phyloP scores from a whole-genome alignment of 30 jellyfish, hydroid and myxozoan species.

The Phacellophora camtschatica region DNA sequence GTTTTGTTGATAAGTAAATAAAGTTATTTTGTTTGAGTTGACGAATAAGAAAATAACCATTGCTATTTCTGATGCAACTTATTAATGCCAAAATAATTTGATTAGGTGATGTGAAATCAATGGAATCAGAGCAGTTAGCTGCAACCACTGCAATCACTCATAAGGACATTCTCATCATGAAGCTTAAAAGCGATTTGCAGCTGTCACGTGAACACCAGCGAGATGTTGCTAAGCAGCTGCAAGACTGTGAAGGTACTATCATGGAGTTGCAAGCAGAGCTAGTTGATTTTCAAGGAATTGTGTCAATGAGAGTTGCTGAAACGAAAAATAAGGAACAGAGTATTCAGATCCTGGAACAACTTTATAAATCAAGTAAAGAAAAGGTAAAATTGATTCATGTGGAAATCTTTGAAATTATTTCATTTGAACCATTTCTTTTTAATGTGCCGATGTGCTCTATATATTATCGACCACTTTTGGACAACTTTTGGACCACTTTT shows the following conservation, averaged over 20 bases:
- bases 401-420: too few species aligned
- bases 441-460: too few species aligned
- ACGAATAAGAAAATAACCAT: too few species aligned
- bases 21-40: too few species aligned
- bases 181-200: conserved; percentile 65
- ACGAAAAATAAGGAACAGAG: conserved; percentile 71
- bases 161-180: conserved; percentile 72
- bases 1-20: too few species aligned
- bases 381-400: too few species aligned
- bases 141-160: conserved; percentile 40
- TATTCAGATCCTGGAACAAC: conserved; percentile 60
- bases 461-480: too few species aligned
- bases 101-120: conserved; percentile 69
- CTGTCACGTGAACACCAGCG: conserved; percentile 50
- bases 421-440: too few species aligned
- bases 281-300: conserved; percentile 37
- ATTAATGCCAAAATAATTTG: too few species aligned
- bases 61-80: too few species aligned
- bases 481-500: too few species aligned
- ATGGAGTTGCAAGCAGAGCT: conserved; percentile 56
- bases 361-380: conserved; percentile 55
- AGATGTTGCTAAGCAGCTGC: conserved; percentile 68
- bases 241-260: conserved; percentile 51
- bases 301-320: conserved; percentile 69
- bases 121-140: conserved; percentile 62